Conservation (phyloP, 2,797 vertebrate genomes). For the Nothura maculosa region DNA sequence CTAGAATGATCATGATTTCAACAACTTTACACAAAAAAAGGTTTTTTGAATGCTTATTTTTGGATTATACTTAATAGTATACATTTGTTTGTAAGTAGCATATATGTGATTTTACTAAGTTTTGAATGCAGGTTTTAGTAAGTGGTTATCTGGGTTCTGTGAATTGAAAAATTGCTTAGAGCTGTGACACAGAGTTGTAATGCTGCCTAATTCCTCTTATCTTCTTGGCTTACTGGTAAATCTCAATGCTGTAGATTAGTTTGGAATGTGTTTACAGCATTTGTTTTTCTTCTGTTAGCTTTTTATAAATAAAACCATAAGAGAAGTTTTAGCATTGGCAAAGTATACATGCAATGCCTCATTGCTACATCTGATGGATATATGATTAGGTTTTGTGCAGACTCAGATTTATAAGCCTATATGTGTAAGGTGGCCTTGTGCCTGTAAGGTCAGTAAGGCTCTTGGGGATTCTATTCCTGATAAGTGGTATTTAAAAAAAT, state of each 20-base stretch:
- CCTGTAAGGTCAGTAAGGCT: not conserved
- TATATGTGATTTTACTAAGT: not conserved
- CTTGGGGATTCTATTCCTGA: not conserved
- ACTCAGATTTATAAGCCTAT: not conserved
- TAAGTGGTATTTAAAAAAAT: not conserved
- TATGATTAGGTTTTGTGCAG: not conserved
- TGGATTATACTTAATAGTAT: not conserved
- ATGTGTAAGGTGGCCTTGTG: not conserved
- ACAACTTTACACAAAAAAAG: not conserved
- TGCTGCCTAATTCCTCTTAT: not conserved
- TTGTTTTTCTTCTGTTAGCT: not conserved
- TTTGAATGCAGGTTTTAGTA: not conserved
- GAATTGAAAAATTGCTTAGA: not conserved
- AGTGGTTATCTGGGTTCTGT: not conserved
- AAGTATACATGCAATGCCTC: not conserved
- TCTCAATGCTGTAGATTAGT: not conserved
- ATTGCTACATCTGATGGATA: not conserved
- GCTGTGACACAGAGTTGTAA: not conserved
- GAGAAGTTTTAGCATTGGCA: not conserved
- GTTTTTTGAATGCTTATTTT: not conserved
- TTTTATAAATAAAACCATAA: not conserved
- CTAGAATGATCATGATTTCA: not conserved
- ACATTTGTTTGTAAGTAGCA: not conserved
- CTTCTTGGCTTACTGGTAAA: not conserved
- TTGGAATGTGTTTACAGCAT: not conserved